A percentile compares a stretch with the other conserved stretches of the same genome.
phyloP scores from a whole-genome alignment of 1,140 invertebrate species.

The Planococcus citri region DNA sequence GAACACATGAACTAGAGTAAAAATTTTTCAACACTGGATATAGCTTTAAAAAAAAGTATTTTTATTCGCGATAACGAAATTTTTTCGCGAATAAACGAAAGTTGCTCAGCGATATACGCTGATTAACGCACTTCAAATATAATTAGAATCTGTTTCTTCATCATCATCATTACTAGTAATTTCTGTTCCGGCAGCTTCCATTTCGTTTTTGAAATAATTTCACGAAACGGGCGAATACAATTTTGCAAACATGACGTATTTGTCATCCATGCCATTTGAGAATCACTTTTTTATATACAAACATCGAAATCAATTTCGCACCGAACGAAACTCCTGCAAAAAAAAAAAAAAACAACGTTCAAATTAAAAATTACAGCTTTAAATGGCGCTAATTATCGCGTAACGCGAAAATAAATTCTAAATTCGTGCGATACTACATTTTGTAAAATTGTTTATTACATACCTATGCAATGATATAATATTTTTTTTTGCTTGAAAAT shows the following conservation, averaged over 20 bases:
- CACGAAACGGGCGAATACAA: neutral
- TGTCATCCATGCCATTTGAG: neutral
- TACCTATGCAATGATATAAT: neutral
- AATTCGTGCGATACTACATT: neutral
- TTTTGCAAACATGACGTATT: neutral
- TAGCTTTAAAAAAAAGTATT: neutral
- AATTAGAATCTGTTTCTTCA: constrained; percentile 10
- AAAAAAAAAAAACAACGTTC: no score
- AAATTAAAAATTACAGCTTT: neutral
- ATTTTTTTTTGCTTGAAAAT: neutral
- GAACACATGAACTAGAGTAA: constrained; percentile 1
- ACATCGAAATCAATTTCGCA: neutral
- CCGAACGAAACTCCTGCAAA: neutral
- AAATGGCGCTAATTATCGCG: neutral
- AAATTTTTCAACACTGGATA: neutral
- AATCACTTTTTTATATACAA: neutral
- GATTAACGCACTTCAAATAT: constrained; percentile 10
- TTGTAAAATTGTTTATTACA: neutral
- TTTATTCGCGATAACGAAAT: neutral
- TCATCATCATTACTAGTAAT: constrained; percentile 8
- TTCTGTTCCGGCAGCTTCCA: constrained; percentile 9
- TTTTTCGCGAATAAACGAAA: neutral
- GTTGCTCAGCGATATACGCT: neutral
- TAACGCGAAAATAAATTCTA: neutral
- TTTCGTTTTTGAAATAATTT: neutral